Percentiles rank a stretch among this genome's conserved stretches.
These are phyloP conservation scores for Lamellibrachia columna DNA, from an alignment of 2,888 invertebrate species.

Conservation along the genomic window DNA sequence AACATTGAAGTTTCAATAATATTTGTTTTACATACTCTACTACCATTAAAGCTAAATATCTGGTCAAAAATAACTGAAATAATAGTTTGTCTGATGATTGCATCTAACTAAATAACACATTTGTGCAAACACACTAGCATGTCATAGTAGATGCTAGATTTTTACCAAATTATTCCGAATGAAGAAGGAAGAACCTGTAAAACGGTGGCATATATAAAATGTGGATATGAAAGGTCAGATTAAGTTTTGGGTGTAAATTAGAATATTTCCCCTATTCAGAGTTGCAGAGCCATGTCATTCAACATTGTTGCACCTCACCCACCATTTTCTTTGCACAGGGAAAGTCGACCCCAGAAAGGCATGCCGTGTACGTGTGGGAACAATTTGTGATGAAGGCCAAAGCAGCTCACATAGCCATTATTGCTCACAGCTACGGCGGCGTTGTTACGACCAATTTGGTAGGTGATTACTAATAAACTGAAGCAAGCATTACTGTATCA, in stretches of 20 bases:
- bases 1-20: no score
- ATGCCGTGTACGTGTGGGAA: conserved; percentile 77
- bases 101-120: no score
- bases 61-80: no score
- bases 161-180: no score
- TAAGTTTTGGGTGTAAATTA: background rate
- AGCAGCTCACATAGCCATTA: conserved; percentile 75
- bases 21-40: no score
- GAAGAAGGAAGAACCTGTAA: no score
- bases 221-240: background rate
- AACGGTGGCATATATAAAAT: no score
- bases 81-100: no score
- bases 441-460: conserved; percentile 74
- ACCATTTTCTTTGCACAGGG: background rate
- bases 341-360: conserved; percentile 70
- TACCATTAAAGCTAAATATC: no score
- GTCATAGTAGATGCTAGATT: no score
- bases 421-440: conserved; percentile 87
- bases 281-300: background rate
- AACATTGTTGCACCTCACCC: background rate
- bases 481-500: background rate
- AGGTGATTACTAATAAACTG: conserved; percentile 40
- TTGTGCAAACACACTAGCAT: no score
- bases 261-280: background rate
- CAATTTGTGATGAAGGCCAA: conserved; percentile 69